phyloP scores from a whole-genome alignment of 2,797 vertebrate genomes.

The Gallinago nigripennis region DNA sequence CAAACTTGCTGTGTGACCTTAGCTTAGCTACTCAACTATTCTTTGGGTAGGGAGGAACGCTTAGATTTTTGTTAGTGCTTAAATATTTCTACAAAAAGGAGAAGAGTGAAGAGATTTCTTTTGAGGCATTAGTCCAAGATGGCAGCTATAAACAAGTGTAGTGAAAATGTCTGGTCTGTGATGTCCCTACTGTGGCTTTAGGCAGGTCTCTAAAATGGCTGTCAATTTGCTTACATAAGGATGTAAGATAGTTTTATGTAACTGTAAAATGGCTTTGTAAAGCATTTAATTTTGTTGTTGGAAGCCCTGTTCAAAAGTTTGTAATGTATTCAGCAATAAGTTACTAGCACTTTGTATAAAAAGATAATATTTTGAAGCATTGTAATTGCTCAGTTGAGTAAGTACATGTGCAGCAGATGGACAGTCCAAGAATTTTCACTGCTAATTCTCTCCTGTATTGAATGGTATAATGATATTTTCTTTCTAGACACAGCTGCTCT shows the following conservation, averaged over 20 bases:
- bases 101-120: neutral
- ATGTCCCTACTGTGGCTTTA: neutral
- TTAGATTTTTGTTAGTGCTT: neutral
- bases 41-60: neutral
- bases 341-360: neutral
- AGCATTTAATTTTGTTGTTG: neutral
- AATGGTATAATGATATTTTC: neutral
- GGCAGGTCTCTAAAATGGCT: neutral
- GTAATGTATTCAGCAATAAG: neutral
- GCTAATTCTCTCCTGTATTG: neutral
- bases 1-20: neutral
- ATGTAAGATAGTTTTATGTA: neutral
- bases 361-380: neutral
- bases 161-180: neutral
- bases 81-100: neutral
- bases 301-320: neutral
- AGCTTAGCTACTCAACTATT: neutral
- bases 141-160: neutral
- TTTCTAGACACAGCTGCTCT: neutral
- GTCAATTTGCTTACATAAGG: neutral
- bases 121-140: neutral
- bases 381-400: neutral
- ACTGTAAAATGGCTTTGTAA: neutral
- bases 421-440: neutral
- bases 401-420: neutral